These are phyloP conservation scores for Gallinago nigripennis DNA, from an alignment of 2,797 vertebrate genomes.

Conservation along the genomic window DNA sequence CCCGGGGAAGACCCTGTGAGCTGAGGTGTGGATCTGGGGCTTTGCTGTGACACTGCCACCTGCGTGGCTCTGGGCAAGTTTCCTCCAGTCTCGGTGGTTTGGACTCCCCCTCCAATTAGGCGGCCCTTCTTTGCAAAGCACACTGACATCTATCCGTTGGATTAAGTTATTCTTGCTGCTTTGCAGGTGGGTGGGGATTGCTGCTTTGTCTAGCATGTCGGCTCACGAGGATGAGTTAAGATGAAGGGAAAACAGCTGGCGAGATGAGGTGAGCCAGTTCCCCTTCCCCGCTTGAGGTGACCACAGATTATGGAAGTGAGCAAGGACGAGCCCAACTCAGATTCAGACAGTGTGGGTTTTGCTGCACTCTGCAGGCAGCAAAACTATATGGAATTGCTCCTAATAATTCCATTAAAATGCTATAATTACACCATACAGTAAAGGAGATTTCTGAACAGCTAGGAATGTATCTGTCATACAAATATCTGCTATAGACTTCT, in stretches of 20 bases:
- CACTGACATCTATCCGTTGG: fast-evolving
- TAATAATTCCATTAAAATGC: conserved; percentile 4
- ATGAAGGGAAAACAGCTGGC: background rate
- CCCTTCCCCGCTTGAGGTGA: background rate
- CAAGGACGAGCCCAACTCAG: background rate
- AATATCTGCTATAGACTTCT: background rate
- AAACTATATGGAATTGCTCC: conserved; percentile 3
- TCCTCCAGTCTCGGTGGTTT: background rate
- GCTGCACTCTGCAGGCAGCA: conserved; percentile 49
- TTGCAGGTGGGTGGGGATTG: background rate
- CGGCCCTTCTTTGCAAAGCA: background rate
- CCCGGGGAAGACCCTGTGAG: background rate
- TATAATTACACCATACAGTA: background rate
- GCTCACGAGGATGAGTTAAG: background rate
- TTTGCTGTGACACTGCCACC: background rate
- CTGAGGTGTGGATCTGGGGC: background rate
- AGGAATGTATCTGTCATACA: background rate
- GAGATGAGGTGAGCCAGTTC: background rate
- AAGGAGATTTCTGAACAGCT: background rate
- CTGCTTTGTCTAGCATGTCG: background rate
- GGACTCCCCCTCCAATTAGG: background rate
- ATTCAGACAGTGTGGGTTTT: conserved; percentile 8
- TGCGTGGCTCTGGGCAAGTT: background rate
- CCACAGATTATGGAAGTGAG: background rate
- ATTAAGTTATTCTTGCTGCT: background rate